phyloP scores from a whole-genome alignment of 2,113 vertebrate species.

The Sinocyclocheilus grahami region DNA sequence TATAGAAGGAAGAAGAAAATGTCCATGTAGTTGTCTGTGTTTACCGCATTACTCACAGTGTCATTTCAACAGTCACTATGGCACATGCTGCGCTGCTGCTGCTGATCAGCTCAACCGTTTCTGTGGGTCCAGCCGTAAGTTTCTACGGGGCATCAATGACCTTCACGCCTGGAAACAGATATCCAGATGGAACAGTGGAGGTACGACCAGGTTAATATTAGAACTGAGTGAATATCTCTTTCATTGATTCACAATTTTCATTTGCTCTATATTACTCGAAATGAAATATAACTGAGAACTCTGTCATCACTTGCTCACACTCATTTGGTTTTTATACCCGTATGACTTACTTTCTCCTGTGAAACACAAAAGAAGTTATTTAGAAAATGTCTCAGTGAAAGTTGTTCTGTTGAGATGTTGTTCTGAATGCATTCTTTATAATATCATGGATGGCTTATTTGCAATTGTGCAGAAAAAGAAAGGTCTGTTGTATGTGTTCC shows the following conservation, averaged over 20 bases:
- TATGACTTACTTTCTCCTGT: background rate
- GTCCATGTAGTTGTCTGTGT: background rate
- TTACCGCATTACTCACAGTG: background rate
- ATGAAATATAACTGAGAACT: background rate
- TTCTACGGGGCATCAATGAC: background rate
- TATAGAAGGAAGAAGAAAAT: background rate
- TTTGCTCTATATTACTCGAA: background rate
- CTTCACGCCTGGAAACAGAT: slow-evolving; percentile 3
- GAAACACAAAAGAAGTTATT: background rate
- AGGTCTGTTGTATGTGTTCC: background rate
- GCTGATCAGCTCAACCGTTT: background rate
- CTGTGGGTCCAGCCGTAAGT: background rate
- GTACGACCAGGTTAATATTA: slow-evolving; percentile 45
- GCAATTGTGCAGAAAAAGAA: background rate
- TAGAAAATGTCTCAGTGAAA: background rate
- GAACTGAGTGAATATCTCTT: background rate
- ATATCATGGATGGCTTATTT: background rate
- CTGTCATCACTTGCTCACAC: too few relatives aligned
- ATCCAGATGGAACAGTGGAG: slow-evolving; percentile 51
- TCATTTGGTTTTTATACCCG: background rate
- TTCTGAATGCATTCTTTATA: background rate
- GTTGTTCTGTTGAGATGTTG: background rate
- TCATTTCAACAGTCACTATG: background rate
- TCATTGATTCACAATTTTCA: background rate
- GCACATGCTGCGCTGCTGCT: background rate